phyloP scores from a whole-genome alignment of 2,888 invertebrate species.

The Monochamus alternatus region DNA sequence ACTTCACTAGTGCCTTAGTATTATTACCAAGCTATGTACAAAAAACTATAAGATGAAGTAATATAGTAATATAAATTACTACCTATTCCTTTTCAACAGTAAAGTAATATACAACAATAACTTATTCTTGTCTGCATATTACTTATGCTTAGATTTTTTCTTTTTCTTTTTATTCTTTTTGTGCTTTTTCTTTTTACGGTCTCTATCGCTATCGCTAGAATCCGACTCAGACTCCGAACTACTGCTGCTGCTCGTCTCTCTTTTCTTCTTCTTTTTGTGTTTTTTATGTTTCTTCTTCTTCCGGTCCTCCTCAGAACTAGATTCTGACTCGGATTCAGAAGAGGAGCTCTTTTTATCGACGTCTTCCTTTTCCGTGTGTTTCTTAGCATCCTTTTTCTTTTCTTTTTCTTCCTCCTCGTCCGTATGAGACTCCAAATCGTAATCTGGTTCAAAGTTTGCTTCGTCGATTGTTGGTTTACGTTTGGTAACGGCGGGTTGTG shows the following conservation, averaged over 20 bases:
- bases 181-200: constrained; percentile 81
- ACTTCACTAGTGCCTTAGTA: constrained; percentile 23
- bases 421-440: constrained; percentile 79
- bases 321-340: constrained; percentile 66
- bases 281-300: constrained; percentile 67
- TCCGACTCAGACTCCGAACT: constrained; percentile 78
- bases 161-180: constrained; percentile 83
- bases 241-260: constrained; percentile 73
- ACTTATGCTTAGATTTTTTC: constrained; percentile 79
- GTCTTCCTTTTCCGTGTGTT: constrained; percentile 63
- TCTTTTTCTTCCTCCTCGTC: constrained; percentile 72
- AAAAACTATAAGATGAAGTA: constrained; percentile 11
- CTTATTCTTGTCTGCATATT: constrained; percentile 42
- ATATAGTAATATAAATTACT: constrained; percentile 18
- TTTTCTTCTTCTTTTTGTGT: constrained; percentile 75
- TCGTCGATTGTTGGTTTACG: constrained; percentile 82
- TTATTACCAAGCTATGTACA: constrained; percentile 34
- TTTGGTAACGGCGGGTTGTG: constrained; percentile 66
- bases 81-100: constrained; percentile 22
- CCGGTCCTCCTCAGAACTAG: constrained; percentile 67
- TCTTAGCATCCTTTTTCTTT: constrained; percentile 71
- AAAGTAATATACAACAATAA: constrained; percentile 28
- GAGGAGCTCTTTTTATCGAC: constrained; percentile 66
- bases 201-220: constrained; percentile 78
- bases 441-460: constrained; percentile 83